These are phyloP conservation scores for Dreissena polymorpha DNA, from an alignment of 1,140 invertebrate species.

Conservation along the genomic window DNA sequence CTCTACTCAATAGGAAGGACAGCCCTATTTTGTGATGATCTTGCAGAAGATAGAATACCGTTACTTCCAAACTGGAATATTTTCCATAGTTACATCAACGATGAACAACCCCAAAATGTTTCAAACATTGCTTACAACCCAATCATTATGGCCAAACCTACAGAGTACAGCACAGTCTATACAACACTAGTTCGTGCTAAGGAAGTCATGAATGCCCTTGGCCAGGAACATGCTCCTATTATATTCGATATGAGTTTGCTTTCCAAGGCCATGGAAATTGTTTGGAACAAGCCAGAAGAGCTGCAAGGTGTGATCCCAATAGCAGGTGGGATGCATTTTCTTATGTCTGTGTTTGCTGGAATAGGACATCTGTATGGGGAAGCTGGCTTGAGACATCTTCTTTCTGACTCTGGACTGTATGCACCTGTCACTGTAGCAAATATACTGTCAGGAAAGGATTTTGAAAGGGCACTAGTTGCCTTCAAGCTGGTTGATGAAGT, in stretches of 20 bases:
- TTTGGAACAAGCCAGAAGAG: constrained; percentile 9
- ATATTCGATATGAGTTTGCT: constrained; percentile 36
- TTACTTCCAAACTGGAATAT: not conserved
- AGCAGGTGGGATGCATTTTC: constrained; percentile 36
- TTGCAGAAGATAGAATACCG: not conserved
- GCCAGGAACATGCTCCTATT: not conserved
- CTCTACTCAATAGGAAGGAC: constrained; percentile 23
- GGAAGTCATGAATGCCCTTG: constrained; percentile 16
- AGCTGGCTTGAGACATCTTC: constrained; percentile 10
- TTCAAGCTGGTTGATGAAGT: constrained; percentile 15
- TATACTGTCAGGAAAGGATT: constrained; percentile 34
- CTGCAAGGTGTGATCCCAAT: constrained; percentile 23
- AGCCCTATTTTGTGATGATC: constrained; percentile 15
- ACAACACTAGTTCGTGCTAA: constrained; percentile 15
- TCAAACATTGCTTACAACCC: constrained; percentile 35
- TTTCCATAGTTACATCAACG: not conserved
- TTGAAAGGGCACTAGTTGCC: constrained; percentile 18
- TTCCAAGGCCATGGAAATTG: constrained; percentile 16
- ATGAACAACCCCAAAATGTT: not conserved
- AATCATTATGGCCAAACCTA: constrained; percentile 37
- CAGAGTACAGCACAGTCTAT: constrained; percentile 42
- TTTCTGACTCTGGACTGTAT: constrained; percentile 8
- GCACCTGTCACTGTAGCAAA: constrained; percentile 5
- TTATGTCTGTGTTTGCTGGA: constrained; percentile 34
- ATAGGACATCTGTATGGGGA: constrained; percentile 23